Evolutionary conservation across 2,888 invertebrate species (phyloP).

Genomic region (Trissolcus japonicus): DNA sequence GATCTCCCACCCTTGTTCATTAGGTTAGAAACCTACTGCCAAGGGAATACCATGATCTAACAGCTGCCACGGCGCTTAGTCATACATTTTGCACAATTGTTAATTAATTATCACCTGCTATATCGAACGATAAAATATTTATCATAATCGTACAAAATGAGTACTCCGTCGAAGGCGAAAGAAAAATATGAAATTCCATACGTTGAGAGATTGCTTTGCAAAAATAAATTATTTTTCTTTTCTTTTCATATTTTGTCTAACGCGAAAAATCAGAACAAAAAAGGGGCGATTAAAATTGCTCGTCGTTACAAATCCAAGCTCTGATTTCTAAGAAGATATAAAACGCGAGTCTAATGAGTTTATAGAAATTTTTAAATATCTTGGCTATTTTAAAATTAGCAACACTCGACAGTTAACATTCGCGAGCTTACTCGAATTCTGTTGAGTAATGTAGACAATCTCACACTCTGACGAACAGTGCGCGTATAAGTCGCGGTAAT

Average conservation of each 20-base stretch:
- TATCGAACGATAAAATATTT: conserved; percentile 7
- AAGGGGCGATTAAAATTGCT: too few relatives aligned
- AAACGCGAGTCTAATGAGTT: too few relatives aligned
- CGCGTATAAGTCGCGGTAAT: conserved; percentile 58
- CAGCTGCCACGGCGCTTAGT: conserved; percentile 63
- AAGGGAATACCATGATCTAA: conserved; percentile 53
- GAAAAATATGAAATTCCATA: not conserved
- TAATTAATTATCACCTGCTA: conserved; percentile 66
- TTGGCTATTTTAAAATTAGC: conserved; percentile 62
- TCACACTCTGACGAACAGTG: conserved; percentile 59
- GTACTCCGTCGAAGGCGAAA: too few relatives aligned
- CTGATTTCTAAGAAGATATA: too few relatives aligned
- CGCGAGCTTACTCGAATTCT: conserved; percentile 60
- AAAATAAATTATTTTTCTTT: too few relatives aligned
- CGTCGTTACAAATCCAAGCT: too few relatives aligned
- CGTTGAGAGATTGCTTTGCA: too few relatives aligned
- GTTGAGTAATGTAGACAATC: conserved; percentile 61
- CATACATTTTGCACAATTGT: conserved; percentile 59
- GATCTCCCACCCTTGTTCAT: conserved; percentile 62
- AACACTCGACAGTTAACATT: conserved; percentile 52
- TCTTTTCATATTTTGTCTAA: too few relatives aligned
- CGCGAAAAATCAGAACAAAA: too few relatives aligned
- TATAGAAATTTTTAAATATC: conserved; percentile 14
- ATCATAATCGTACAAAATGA: not conserved
- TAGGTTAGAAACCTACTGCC: conserved; percentile 63